Percentiles rank a stretch among this genome's conserved stretches.
Conservation (phyloP, 2,888 invertebrate genomes). For the Lamellibrachia columna region DNA sequence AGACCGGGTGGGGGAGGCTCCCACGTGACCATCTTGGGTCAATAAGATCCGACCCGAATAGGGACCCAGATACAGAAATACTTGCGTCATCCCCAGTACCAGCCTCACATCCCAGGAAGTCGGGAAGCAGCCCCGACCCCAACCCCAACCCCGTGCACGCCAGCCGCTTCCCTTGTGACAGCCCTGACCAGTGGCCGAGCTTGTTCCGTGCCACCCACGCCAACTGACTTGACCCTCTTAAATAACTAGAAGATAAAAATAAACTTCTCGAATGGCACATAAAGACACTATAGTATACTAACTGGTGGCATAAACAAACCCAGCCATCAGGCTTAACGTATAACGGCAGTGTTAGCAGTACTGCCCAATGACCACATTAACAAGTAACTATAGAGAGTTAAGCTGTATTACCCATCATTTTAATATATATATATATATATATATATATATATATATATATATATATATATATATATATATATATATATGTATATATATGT, state of each 20-base stretch:
- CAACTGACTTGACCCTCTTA: not conserved
- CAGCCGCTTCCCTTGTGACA: not conserved
- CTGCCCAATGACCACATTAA: not conserved
- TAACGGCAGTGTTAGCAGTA: not conserved
- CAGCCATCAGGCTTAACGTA: not conserved
- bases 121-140: not conserved
- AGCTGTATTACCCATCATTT: constrained; percentile 2
- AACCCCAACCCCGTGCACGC: too few relatives aligned
- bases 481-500: too few relatives aligned
- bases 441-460: constrained; percentile 13
- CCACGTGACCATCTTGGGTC: not conserved
- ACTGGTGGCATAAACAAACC: not conserved
- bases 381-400: not conserved
- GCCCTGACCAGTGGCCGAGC: not conserved
- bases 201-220: not conserved
- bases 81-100: too few relatives aligned
- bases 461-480: constrained; percentile 5
- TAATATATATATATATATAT: not conserved
- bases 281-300: not conserved
- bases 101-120: not conserved
- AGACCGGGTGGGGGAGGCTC: not conserved
- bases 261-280: constrained; percentile 16
- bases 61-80: not conserved
- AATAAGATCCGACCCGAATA: not conserved
- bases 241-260: constrained; percentile 6